Conservation (phyloP, 2,888 invertebrate genomes). For the Pseudococcus viburni region DNA sequence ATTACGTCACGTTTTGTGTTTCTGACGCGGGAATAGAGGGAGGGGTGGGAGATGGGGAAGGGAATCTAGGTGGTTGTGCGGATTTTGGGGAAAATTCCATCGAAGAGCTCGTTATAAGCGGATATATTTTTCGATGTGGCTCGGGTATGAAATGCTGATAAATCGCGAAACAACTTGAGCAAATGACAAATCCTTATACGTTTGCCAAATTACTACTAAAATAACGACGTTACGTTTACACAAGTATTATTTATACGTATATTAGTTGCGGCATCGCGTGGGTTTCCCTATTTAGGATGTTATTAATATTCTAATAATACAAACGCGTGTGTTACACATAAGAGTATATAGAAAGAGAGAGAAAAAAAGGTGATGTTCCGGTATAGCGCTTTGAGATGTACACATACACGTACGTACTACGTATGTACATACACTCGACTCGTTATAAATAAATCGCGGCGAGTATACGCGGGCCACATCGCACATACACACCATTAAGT, state of each 20-base stretch:
- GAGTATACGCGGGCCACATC: neutral
- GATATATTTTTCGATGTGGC: constrained; percentile 25
- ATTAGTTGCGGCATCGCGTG: constrained; percentile 63
- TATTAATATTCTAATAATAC: constrained; percentile 66
- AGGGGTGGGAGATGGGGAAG: neutral
- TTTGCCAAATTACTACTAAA: constrained; percentile 65
- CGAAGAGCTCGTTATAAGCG: constrained; percentile 9
- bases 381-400: constrained; percentile 63
- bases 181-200: constrained; percentile 64
- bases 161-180: constrained; percentile 63
- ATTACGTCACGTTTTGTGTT: neutral
- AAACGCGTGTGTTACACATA: constrained; percentile 64
- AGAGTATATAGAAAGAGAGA: neutral
- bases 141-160: constrained; percentile 33
- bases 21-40: neutral
- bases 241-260: constrained; percentile 65
- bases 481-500: constrained; percentile 28
- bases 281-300: constrained; percentile 66
- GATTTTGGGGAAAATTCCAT: neutral
- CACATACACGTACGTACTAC: neutral
- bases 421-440: neutral
- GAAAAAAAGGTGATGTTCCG: constrained; percentile 61
- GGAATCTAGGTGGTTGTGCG: neutral
- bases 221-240: constrained; percentile 66
- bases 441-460: constrained; percentile 62